Percentiles rank a stretch among this genome's conserved stretches.
Conservation (phyloP, 2,888 invertebrate species). For the Cantharis flavilabris region DNA sequence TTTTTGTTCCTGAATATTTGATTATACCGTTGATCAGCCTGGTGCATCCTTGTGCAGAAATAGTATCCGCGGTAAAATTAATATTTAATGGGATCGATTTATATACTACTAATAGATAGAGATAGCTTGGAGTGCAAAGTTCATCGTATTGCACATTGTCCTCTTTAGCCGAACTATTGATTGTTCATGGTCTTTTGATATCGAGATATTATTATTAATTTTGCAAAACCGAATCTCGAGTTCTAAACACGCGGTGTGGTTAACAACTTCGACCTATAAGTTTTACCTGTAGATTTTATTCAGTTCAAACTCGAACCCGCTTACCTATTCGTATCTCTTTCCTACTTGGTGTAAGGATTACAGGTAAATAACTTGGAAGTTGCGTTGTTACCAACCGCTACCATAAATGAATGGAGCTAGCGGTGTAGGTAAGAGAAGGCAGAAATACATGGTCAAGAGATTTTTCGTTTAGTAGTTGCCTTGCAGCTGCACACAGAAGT, state of each 20-base stretch:
- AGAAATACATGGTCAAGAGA: constrained; percentile 43
- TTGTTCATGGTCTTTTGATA: not conserved
- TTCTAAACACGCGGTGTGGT: not conserved
- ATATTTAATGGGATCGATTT: not conserved
- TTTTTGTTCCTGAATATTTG: not conserved
- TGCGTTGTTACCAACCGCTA: not conserved
- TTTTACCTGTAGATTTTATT: constrained; percentile 2
- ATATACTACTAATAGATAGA: not conserved
- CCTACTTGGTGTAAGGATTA: not conserved
- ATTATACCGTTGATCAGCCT: not conserved
- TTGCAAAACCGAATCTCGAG: not conserved
- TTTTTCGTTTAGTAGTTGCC: constrained; percentile 37
- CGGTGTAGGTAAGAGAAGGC: constrained; percentile 34
- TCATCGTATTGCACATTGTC: not conserved
- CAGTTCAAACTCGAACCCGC: not conserved
- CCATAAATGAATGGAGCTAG: constrained; percentile 34
- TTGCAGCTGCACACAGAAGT: constrained; percentile 37
- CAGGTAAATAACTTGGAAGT: not conserved
- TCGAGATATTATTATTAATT: not conserved
- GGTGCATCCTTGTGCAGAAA: not conserved
- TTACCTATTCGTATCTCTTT: not conserved
- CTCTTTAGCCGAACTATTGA: not conserved
- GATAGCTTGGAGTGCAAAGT: not conserved
- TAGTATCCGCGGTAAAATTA: not conserved
- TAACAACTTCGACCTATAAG: not conserved